Base-by-base conservation (phyloP, 2,797 vertebrate genomes). In the Silurus aristotelis region DNA sequence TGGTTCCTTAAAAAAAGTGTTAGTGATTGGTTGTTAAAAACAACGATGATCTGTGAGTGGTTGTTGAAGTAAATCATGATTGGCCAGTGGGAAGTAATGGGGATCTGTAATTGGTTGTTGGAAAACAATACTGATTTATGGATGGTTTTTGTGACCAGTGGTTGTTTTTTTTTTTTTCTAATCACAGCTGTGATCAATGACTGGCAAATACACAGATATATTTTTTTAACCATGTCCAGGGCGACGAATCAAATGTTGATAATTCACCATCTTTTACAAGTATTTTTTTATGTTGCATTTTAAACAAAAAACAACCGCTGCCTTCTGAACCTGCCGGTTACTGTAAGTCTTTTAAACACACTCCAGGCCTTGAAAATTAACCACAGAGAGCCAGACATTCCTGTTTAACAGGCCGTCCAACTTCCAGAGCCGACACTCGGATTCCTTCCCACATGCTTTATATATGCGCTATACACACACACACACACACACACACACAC, bases 341-440 rank as follows among this genome's bases (percentile, higher is more conserved):
- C 91, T 82, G 80, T 81, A 1, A 71, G 89, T 89, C 52, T 79
- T 38, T 46, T 60, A 80, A 84, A 79, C 66, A 76, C 46, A 48
- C 60, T 25, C 14, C 84, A 84, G 90, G 87, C 88, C 88, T 58
- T 0, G 15, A 72, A 79, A 68, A 82, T 79, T 56, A 58, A 83
- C 48, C 46, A 19, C 43, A 70, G 75, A 64, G 70, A 86, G 84
- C 75, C 82, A 89, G 84, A 89, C 72, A 91, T 89, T 88, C 89
- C 87, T 85, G 22, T 48, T 75, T 66, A 82, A 87, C 83, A 82
- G 84, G 89, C 87, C 67, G 52, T 85, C 70, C 27, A 38, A 66
- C 67, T 80, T 87, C 27, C 38, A 38, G 25, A 83, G 55, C 38
- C n/a, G 63, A 83, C 5, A 56, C 60, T 75, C 71, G 56, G 79